Percentiles rank a stretch among this genome's conserved stretches.
Conservation (phyloP, 2,797 vertebrate species). For the Lepidocolaptes lacrymiger region DNA sequence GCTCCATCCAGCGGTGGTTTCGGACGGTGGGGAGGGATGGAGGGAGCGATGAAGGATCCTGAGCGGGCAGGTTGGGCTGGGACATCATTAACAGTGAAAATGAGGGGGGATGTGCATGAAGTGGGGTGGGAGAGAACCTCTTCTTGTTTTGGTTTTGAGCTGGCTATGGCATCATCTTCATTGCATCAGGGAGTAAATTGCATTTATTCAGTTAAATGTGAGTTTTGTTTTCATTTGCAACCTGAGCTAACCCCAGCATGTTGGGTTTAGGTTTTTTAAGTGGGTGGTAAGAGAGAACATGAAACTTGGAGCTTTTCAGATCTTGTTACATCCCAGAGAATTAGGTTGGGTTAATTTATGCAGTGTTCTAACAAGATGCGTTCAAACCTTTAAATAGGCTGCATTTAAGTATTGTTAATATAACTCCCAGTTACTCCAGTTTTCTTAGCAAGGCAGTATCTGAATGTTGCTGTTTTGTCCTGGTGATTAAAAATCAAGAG, state of each 20-base stretch:
- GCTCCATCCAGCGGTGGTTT: slow-evolving; percentile 52
- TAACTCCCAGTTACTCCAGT: slow-evolving; percentile 21
- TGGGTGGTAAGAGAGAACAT: slow-evolving; percentile 18
- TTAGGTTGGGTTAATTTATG: slow-evolving; percentile 59
- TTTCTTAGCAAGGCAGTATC: background rate
- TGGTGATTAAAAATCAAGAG: background rate
- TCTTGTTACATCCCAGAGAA: slow-evolving; percentile 31
- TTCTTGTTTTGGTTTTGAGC: background rate
- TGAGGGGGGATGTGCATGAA: background rate
- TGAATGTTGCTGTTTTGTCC: background rate
- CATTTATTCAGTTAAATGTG: background rate
- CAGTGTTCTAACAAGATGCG: slow-evolving; percentile 21
- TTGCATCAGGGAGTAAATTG: background rate
- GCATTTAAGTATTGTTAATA: slow-evolving; percentile 39
- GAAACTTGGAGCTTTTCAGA: slow-evolving; percentile 40
- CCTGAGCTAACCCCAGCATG: slow-evolving; percentile 12
- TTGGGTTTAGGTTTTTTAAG: slow-evolving; percentile 11
- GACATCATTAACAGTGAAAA: background rate
- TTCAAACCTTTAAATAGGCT: slow-evolving; percentile 58
- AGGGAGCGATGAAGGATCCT: background rate
- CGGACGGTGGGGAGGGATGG: background rate
- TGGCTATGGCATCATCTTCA: background rate
- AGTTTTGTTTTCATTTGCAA: slow-evolving; percentile 7
- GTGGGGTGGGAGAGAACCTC: background rate
- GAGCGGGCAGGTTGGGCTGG: background rate